Evolutionary conservation across 1,140 invertebrate genomes (phyloP).

Genomic region (Drosophila grimshawi): DNA sequence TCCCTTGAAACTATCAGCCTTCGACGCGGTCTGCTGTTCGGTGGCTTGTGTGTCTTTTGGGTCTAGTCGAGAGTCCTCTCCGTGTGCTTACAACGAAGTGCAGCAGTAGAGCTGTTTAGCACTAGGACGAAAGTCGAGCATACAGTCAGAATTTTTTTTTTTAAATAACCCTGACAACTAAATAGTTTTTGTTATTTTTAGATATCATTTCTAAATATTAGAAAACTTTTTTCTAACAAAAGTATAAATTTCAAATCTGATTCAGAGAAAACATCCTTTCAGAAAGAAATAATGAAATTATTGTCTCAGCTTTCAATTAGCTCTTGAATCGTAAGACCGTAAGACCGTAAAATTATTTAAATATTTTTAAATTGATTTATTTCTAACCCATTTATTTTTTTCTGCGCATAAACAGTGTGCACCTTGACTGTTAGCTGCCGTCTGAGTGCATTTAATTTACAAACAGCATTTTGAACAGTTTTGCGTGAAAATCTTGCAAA

Average conservation of each 20-base stretch:
- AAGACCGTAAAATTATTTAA: too few relatives aligned
- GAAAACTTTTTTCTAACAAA: too few relatives aligned
- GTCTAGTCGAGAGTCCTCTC: neutral
- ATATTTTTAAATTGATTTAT: too few relatives aligned
- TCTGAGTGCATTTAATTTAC: neutral
- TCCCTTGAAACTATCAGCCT: too few relatives aligned
- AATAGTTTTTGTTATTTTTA: too few relatives aligned
- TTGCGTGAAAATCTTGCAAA: neutral
- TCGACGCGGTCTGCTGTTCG: neutral
- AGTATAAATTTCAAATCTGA: too few relatives aligned
- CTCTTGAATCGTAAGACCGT: too few relatives aligned
- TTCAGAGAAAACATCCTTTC: too few relatives aligned
- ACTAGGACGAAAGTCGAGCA: neutral
- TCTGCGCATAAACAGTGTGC: neutral
- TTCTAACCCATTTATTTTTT: neutral
- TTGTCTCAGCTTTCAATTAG: too few relatives aligned
- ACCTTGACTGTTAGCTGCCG: neutral
- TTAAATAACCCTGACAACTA: too few relatives aligned
- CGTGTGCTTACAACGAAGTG: slow-evolving; percentile 35
- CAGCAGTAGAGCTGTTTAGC: slow-evolving; percentile 26
- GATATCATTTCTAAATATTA: too few relatives aligned
- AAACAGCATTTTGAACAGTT: neutral
- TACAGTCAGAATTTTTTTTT: neutral
- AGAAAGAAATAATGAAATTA: too few relatives aligned
- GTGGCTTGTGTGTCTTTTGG: slow-evolving; percentile 13